Base-by-base conservation (phyloP, 2,113 vertebrate genomes). In the Silurus asotus region DNA sequence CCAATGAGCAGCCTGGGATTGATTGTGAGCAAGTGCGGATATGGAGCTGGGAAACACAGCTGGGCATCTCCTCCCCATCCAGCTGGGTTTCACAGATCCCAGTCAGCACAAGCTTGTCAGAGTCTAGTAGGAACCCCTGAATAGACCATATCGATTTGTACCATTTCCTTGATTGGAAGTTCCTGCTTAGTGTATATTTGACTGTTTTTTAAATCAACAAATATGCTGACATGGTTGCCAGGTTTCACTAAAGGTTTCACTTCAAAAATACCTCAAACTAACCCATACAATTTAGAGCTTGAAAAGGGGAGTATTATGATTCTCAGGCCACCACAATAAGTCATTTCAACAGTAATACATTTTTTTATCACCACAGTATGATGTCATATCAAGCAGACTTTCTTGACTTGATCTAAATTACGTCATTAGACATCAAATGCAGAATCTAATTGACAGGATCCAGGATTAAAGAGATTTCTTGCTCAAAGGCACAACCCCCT, bases 21-120 rank as follows among this genome's bases (percentile, higher is more conserved):
- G 69, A 84, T 59, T 59, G 56, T 19, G 75, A 78, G 14, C 28
- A 19, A 9, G n/a, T 65, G 83, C 45, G 14, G 70, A 76, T 75
- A 20, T 25, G 13, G 58, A 53, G n/a, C 56, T 59, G 55, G 19
- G 55, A 45, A 48, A 23, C 77, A 48, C 84, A 55, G 59, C n/a
- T 20, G 74, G 72, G 59, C 1, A 25, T 28, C 49, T 77, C 25
- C 59, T 45, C 9, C 15, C 8, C 58, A 55, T 53, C 59, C 49
- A 64, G 69, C 56, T 84, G 72, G 20, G 69, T 8, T 76, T 74
- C 59, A 37, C 55, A 48, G 1, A 56, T 58, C 67, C 55, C 56
- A 75, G 25, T 4, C 56, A 61, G 37, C 20, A n/a, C n/a, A 28
- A 53, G 56, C 83, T 64, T 53, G 37, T 23, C 59, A 56, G 17